Conservation (phyloP, 2,113 vertebrate species). For the Lamprotornis superbus region DNA sequence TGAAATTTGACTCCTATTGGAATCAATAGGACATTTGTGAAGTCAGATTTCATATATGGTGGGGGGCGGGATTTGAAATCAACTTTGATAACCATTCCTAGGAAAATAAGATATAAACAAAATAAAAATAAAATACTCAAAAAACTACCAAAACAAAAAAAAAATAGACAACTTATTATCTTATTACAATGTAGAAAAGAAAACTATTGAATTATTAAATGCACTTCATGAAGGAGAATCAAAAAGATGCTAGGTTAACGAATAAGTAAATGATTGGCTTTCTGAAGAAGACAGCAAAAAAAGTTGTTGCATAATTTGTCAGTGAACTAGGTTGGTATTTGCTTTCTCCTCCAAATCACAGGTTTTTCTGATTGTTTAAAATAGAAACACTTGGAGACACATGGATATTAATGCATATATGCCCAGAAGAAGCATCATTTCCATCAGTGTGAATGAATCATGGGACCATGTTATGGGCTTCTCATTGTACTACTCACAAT, state of each 20-base stretch:
- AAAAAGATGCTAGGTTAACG: neutral
- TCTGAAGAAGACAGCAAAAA: neutral
- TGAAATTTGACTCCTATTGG: neutral
- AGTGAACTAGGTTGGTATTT: neutral
- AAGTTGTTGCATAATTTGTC: neutral
- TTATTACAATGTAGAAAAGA: neutral
- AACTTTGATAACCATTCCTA: neutral
- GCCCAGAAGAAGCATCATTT: neutral
- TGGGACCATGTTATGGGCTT: neutral
- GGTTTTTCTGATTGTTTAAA: neutral
- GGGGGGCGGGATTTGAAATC: neutral
- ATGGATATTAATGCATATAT: neutral
- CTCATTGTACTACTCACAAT: neutral
- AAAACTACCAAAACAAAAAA: fast-evolving
- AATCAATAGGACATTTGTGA: neutral
- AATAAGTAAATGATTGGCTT: neutral
- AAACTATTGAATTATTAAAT: neutral
- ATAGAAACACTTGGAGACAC: neutral
- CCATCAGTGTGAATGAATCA: neutral
- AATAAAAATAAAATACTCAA: neutral
- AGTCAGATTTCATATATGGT: neutral
- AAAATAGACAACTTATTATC: neutral
- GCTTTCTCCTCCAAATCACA: neutral
- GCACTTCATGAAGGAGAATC: neutral
- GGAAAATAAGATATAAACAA: neutral